Percentiles rank a stretch among this genome's conserved stretches.
These are phyloP conservation scores for Ceratina australensis DNA, from an alignment of 1,140 invertebrate genomes.

Conservation along the genomic window DNA sequence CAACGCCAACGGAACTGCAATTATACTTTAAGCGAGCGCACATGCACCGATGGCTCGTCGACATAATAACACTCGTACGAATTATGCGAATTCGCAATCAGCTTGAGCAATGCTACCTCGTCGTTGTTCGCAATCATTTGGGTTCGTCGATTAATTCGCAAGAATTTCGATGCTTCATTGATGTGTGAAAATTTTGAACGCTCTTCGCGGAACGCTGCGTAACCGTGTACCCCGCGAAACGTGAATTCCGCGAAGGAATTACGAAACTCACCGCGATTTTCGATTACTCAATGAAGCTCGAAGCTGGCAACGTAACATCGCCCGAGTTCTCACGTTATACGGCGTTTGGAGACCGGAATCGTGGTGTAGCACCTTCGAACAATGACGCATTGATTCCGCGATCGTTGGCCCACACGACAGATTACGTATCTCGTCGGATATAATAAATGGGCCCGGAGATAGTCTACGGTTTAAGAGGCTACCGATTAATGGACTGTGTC, in stretches of 20 bases:
- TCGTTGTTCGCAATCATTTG: constrained; percentile 8
- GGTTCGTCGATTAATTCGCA: too few relatives aligned
- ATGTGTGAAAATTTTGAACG: too few relatives aligned
- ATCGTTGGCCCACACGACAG: constrained; percentile 3
- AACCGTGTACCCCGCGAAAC: neutral
- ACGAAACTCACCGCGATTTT: neutral
- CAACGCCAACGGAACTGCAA: constrained; percentile 44
- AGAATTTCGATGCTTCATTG: too few relatives aligned
- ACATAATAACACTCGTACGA: constrained; percentile 29
- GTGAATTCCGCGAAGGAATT: constrained; percentile 1
- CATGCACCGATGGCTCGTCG: constrained; percentile 18
- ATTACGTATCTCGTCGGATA: constrained; percentile 13
- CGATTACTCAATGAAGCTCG: constrained; percentile 19
- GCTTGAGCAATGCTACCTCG: constrained; percentile 14
- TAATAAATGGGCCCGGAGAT: neutral
- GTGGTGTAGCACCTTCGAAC: neutral
- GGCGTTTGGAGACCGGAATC: neutral
- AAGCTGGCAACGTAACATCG: constrained; percentile 8
- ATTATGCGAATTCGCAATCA: constrained; percentile 28
- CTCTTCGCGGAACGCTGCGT: too few relatives aligned
- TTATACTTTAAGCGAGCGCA: constrained; percentile 39
- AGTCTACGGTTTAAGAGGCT: neutral
- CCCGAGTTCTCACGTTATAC: constrained; percentile 22
- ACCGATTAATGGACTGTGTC: neutral
- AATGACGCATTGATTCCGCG: constrained; percentile 3